Evolutionary conservation across 2,797 vertebrate species (phyloP).

Genomic region (Dryobates pubescens): DNA sequence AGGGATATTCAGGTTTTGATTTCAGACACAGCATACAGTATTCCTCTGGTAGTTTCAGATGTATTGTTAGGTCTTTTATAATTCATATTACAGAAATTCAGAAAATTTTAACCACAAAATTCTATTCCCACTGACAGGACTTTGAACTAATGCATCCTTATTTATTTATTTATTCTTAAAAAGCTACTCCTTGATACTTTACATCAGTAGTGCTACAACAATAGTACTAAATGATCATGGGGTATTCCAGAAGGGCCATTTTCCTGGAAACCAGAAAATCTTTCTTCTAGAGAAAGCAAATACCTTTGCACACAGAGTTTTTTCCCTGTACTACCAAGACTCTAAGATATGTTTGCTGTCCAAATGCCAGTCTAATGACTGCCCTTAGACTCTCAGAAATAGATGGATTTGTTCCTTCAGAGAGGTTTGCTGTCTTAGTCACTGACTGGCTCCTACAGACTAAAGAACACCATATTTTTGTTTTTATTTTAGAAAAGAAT

Average conservation of each 20-base stretch:
- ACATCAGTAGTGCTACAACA: not conserved
- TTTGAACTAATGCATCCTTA: not conserved
- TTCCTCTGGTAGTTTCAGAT: not conserved
- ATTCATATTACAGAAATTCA: not conserved
- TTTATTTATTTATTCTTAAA: not conserved
- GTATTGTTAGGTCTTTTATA: not conserved
- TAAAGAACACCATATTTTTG: not conserved
- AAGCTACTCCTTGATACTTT: not conserved
- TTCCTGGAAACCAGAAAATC: not conserved
- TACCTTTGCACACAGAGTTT: not conserved
- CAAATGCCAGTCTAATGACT: not conserved
- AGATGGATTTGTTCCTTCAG: not conserved
- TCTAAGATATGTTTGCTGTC: not conserved
- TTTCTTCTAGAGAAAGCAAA: not conserved
- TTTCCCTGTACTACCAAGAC: not conserved
- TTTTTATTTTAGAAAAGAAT: not conserved
- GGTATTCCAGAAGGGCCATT: not conserved
- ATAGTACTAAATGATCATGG: not conserved
- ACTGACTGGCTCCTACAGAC: not conserved
- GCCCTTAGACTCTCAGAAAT: not conserved
- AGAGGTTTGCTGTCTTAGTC: not conserved
- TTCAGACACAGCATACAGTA: not conserved
- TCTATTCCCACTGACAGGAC: not conserved
- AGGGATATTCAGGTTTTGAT: not conserved
- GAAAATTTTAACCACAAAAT: not conserved